Conservation (phyloP, 2,113 vertebrate genomes). For the Oplegnathus fasciatus region DNA sequence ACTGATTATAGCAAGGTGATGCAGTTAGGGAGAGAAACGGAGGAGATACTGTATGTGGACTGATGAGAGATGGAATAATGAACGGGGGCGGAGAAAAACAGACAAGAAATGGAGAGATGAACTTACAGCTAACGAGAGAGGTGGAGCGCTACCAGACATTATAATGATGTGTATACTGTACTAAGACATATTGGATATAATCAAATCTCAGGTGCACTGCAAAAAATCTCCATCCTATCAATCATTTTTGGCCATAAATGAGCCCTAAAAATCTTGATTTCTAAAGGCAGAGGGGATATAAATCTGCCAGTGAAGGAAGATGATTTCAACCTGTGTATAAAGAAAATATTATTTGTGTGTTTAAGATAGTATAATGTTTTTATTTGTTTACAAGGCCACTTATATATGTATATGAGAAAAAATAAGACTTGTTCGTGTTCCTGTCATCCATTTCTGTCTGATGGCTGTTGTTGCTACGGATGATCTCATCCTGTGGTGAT, state of each 20-base stretch:
- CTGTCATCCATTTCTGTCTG: neutral
- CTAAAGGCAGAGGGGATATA: too few species aligned
- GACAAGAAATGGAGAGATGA: neutral
- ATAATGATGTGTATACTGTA: neutral
- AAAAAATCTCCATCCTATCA: neutral
- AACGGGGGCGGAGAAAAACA: neutral
- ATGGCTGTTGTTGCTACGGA: neutral
- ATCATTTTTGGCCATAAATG: too few species aligned
- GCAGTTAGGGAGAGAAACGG: slow-evolving; percentile 23
- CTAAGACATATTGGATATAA: neutral
- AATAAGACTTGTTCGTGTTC: too few species aligned
- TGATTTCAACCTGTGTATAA: too few species aligned
- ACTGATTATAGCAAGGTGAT: slow-evolving; percentile 17
- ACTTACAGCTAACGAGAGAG: neutral
- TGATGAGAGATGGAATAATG: slow-evolving; percentile 43
- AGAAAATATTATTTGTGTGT: too few species aligned
- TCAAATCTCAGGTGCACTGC: neutral
- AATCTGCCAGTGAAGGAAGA: neutral
- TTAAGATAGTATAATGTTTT: neutral
- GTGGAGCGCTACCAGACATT: slow-evolving; percentile 4
- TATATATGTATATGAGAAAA: neutral
- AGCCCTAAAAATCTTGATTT: neutral
- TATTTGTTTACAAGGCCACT: neutral
- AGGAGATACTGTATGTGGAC: neutral
- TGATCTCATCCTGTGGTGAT: neutral